These are phyloP conservation scores for Drosophila jambulina DNA, from an alignment of 1,140 invertebrate species.

Conservation along the genomic window DNA sequence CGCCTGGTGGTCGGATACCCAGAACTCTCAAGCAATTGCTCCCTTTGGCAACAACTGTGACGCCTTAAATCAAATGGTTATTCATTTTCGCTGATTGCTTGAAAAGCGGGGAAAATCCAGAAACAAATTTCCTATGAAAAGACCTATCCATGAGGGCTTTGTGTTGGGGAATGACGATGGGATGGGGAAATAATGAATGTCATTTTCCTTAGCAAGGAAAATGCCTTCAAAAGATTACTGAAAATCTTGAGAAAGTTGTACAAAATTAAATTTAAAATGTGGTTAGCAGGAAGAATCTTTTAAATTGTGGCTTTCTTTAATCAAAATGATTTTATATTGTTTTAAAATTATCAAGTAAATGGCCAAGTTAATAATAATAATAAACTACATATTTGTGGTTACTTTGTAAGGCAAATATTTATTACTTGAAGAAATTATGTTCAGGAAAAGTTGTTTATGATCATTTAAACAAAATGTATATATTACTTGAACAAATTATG, in stretches of 20 bases:
- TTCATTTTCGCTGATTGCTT: slow-evolving; percentile 20
- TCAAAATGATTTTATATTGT: not conserved
- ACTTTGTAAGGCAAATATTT: not conserved
- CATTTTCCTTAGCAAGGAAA: not conserved
- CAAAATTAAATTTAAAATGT: not conserved
- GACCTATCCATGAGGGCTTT: not conserved
- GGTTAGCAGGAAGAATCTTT: not conserved
- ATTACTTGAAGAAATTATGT: not conserved
- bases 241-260: not conserved
- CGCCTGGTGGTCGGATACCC: slow-evolving; percentile 9
- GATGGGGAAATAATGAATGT: not conserved
- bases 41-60: not conserved
- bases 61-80: slow-evolving; percentile 20
- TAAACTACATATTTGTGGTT: not conserved
- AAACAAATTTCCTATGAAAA: not conserved
- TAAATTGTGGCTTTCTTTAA: not conserved
- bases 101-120: not conserved
- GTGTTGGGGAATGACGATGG: not conserved
- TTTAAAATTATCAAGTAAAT: not conserved
- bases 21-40: not conserved
- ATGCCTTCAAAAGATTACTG: not conserved
- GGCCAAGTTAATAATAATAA: too few relatives aligned
- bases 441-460: too few relatives aligned
- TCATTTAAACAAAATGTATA: too few relatives aligned
- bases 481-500: not conserved